Evolutionary conservation across 2,113 vertebrate species (phyloP).

Genomic region (Micronycteris hirsuta): DNA sequence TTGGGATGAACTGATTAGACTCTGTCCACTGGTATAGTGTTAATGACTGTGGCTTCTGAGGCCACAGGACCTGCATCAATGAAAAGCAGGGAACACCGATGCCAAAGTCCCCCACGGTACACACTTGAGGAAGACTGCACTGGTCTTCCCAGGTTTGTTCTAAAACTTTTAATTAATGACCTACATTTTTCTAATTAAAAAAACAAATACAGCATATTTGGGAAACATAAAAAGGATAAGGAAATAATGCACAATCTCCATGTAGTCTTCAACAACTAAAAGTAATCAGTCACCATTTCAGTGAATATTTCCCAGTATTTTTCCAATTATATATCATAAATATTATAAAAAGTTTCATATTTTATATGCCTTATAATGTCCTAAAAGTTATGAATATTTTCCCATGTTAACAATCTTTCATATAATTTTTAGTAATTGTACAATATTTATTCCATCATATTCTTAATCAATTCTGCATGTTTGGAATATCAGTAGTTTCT

Average conservation of each 20-base stretch:
- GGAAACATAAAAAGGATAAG: not conserved
- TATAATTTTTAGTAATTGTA: not conserved
- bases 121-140: not conserved
- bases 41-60: not conserved
- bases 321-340: not conserved
- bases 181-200: not conserved
- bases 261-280: not conserved
- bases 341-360: not conserved
- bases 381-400: not conserved
- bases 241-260: not conserved
- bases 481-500: not conserved
- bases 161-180: not conserved
- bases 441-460: not conserved
- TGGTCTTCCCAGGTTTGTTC: not conserved
- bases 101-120: rapidly evolving
- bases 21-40: not conserved
- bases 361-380: not conserved
- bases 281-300: not conserved
- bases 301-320: not conserved
- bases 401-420: not conserved
- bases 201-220: not conserved
- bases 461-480: not conserved
- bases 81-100: not conserved
- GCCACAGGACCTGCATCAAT: not conserved
- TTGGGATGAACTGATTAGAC: not conserved